Conservation (phyloP, 2,888 invertebrate species). For the Epistrophella euchroma region DNA sequence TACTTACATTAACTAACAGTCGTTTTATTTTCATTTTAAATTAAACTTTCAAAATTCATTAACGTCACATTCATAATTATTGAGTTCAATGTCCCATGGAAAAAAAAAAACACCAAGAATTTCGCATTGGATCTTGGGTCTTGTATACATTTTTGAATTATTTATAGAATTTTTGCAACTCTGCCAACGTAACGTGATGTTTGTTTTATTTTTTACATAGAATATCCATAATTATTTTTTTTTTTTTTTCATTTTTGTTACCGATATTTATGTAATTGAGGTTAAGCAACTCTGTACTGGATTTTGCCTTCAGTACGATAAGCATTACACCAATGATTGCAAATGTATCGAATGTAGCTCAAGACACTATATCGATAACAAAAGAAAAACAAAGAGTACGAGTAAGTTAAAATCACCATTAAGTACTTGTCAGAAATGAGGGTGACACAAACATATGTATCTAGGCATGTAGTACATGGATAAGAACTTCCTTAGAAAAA, state of each 20-base stretch:
- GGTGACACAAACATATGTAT: neutral
- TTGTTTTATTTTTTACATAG: slow-evolving; percentile 15
- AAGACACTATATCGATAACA: slow-evolving; percentile 40
- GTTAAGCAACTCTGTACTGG: slow-evolving; percentile 35
- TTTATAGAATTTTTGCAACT: slow-evolving; percentile 49
- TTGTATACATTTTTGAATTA: slow-evolving; percentile 3
- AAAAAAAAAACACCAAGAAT: neutral
- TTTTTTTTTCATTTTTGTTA: slow-evolving; percentile 11
- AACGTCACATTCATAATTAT: neutral
- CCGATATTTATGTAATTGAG: neutral
- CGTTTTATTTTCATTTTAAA: neutral
- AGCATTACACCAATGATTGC: slow-evolving; percentile 1
- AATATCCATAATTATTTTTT: slow-evolving; percentile 9
- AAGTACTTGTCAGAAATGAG: slow-evolving; percentile 18
- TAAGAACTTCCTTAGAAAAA: slow-evolving; percentile 5
- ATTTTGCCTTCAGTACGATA: slow-evolving; percentile 5
- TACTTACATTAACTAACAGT: neutral
- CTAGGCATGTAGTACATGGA: too few relatives aligned
- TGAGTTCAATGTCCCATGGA: slow-evolving; percentile 50
- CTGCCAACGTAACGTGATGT: slow-evolving; percentile 37
- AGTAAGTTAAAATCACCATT: neutral
- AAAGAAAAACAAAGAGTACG: neutral
- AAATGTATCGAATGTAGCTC: slow-evolving; percentile 25
- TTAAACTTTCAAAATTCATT: neutral
- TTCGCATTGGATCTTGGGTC: slow-evolving; percentile 4